Percentiles rank a stretch among this genome's conserved stretches.
Evolutionary conservation across 2,888 invertebrate genomes (phyloP).

Genomic region (Drosophila hamatofila): DNA sequence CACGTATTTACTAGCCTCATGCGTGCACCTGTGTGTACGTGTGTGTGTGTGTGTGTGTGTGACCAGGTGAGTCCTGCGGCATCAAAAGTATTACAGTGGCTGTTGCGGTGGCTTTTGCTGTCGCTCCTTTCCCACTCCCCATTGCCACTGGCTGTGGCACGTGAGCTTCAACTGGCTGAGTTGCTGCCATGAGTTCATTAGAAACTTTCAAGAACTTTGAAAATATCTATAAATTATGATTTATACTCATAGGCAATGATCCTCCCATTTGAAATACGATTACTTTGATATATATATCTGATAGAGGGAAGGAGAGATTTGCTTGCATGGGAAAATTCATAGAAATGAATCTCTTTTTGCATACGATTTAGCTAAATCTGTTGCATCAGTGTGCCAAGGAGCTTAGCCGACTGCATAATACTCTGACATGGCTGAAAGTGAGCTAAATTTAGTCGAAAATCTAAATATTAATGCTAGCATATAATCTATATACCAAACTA

Average conservation of each 20-base stretch:
- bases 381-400: too few species aligned
- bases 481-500: too few species aligned
- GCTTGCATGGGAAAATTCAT: not conserved
- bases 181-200: slow-evolving; percentile 16
- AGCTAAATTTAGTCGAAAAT: too few species aligned
- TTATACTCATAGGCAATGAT: not conserved
- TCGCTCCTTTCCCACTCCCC: not conserved
- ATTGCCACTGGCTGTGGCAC: not conserved
- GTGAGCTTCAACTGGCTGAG: slow-evolving; percentile 25
- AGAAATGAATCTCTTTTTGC: too few species aligned
- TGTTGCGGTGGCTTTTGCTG: slow-evolving; percentile 44
- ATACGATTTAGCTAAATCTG: too few species aligned
- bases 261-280: not conserved
- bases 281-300: not conserved
- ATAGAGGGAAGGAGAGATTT: not conserved
- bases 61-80: slow-evolving; percentile 18
- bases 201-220: not conserved
- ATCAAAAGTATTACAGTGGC: slow-evolving; percentile 38
- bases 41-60: slow-evolving; percentile 5
- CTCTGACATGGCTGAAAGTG: too few species aligned
- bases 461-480: too few species aligned
- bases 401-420: too few species aligned
- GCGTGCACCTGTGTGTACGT: too few species aligned
- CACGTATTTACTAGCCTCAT: slow-evolving; percentile 55
- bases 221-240: not conserved